A percentile compares a stretch with the other conserved stretches of the same genome.
Conservation (phyloP, 2,888 invertebrate genomes). For the Gandaritis pyraliata region DNA sequence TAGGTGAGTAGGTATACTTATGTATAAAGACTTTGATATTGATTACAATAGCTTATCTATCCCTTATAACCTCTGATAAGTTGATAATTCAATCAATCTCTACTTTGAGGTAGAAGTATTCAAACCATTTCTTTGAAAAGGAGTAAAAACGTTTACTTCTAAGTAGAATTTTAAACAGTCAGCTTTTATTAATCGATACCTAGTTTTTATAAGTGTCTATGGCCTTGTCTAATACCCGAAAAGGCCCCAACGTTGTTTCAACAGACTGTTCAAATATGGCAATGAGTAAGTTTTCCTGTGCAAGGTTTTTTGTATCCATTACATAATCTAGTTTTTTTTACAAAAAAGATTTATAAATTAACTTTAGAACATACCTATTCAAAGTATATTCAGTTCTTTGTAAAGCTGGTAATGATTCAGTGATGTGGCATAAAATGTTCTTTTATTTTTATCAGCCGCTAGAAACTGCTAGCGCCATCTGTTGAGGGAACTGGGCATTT, state of each 20-base stretch:
- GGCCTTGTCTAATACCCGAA: conserved; percentile 32
- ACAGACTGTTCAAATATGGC: conserved; percentile 13
- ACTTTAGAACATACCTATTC: not conserved
- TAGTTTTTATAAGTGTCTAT: conserved; percentile 25
- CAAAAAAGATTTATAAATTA: not conserved
- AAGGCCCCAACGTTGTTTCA: conserved; percentile 28
- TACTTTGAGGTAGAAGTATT: conserved; percentile 1
- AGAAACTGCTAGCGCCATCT: conserved; percentile 53
- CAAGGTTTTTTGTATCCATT: conserved; percentile 18
- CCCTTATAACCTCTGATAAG: conserved; percentile 21
- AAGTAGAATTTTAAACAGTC: too few relatives aligned
- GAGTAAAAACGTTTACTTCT: too few relatives aligned
- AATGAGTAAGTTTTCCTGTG: conserved; percentile 24
- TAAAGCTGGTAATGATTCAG: conserved; percentile 28
- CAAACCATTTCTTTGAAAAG: not conserved
- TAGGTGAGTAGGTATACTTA: not conserved
- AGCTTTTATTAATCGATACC: conserved; percentile 2
- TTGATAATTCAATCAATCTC: conserved; percentile 16
- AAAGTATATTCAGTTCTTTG: conserved; percentile 17
- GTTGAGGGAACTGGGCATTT: conserved; percentile 27
- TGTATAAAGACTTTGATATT: not conserved
- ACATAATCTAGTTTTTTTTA: not conserved
- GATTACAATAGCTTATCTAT: conserved; percentile 24
- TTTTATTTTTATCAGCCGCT: conserved; percentile 20
- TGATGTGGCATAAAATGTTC: conserved; percentile 14